Evolutionary conservation across 1,140 invertebrate species (phyloP).

Genomic region (Heliothis subflexa): DNA sequence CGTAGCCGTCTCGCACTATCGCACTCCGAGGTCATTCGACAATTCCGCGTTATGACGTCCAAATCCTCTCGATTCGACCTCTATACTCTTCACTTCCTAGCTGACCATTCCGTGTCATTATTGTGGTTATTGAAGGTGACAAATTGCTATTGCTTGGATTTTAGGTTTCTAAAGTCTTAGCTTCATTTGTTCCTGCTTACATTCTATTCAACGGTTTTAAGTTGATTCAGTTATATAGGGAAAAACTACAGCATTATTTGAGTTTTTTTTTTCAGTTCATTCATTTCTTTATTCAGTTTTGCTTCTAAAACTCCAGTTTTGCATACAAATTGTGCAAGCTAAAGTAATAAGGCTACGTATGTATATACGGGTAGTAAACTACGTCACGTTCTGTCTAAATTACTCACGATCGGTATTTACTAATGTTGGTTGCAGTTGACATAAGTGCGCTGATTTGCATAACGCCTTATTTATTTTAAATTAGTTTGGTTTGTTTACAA

Average conservation of each 20-base stretch:
- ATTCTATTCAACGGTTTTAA: neutral
- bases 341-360: neutral
- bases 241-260: neutral
- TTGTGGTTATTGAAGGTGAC: slow-evolving; percentile 25
- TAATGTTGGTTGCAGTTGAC: neutral
- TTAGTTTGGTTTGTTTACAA: slow-evolving; percentile 19
- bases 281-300: neutral
- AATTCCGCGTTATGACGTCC: slow-evolving; percentile 53
- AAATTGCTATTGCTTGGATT: neutral
- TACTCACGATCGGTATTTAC: slow-evolving; percentile 42
- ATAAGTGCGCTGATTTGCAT: slow-evolving; percentile 6
- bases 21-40: slow-evolving; percentile 46
- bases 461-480: slow-evolving; percentile 28
- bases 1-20: slow-evolving; percentile 36
- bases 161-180: neutral
- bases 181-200: too few relatives aligned
- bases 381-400: slow-evolving; percentile 27
- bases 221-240: neutral
- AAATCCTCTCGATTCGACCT: slow-evolving; percentile 40
- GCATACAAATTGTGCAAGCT: slow-evolving; percentile 15
- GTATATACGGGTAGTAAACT: neutral
- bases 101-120: slow-evolving; percentile 30
- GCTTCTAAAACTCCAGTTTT: neutral
- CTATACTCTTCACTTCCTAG: slow-evolving; percentile 51
- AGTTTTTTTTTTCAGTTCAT: neutral